Percentiles rank a stretch among this genome's conserved stretches.
Conservation (phyloP, 2,888 invertebrate genomes). For the Caenorhabditis sp. region DNA sequence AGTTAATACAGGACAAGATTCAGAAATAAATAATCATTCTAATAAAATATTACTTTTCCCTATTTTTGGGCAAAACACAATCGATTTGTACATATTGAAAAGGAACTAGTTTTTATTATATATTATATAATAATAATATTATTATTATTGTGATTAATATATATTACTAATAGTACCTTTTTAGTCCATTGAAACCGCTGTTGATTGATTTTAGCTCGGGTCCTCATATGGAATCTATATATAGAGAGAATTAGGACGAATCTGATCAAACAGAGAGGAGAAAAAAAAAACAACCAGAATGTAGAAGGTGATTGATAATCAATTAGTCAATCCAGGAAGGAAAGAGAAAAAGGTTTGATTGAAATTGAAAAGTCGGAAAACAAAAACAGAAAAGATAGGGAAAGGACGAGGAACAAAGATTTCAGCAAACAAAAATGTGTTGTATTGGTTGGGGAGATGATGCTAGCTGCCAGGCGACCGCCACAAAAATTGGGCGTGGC, state of each 20-base stretch:
- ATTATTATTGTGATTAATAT: background rate
- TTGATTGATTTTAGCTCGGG: conserved; percentile 38
- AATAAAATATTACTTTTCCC: too few species aligned
- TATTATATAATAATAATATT: background rate
- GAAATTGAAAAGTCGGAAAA: conserved; percentile 1
- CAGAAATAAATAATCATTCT: too few species aligned
- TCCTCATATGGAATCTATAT: conserved; percentile 19
- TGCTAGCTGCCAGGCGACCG: conserved; percentile 16
- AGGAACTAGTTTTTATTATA: conserved; percentile 1
- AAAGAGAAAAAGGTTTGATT: conserved; percentile 3
- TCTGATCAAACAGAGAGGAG: conserved; percentile 8
- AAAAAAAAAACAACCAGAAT: conserved; percentile 13
- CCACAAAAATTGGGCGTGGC: background rate
- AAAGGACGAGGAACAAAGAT: conserved; percentile 15
- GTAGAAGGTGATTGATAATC: conserved; percentile 6
- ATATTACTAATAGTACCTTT: conserved; percentile 43
- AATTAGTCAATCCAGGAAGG: background rate
- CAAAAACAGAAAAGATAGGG: background rate
- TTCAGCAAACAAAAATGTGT: conserved; percentile 11
- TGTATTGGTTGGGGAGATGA: conserved; percentile 10
- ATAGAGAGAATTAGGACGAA: conserved; percentile 8
- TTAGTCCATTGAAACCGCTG: conserved; percentile 54
- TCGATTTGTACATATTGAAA: conserved; percentile 1
- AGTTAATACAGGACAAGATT: background rate
- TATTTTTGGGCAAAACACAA: background rate